Percentiles rank a stretch among this genome's conserved stretches.
Evolutionary conservation across 2,888 invertebrate genomes (phyloP).

Genomic region (Ferdinandea cuprea): DNA sequence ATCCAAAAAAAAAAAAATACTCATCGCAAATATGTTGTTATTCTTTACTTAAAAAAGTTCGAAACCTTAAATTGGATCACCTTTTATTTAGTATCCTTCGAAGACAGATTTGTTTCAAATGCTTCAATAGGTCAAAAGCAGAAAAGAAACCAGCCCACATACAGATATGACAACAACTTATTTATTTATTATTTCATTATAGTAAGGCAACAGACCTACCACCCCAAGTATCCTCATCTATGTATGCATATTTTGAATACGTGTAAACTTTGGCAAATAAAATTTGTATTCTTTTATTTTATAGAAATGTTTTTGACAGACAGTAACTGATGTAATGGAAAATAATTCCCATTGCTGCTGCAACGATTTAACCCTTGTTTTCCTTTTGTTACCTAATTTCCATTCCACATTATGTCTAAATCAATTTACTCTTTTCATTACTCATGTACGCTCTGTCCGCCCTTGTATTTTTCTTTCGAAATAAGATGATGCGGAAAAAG

Average conservation of each 20-base stretch:
- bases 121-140: too few relatives aligned
- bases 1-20: too few relatives aligned
- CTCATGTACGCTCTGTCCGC: neutral
- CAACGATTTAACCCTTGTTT: neutral
- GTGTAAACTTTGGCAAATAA: neutral
- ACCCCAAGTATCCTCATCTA: too few relatives aligned
- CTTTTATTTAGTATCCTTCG: too few relatives aligned
- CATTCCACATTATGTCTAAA: neutral
- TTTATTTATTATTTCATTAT: too few relatives aligned
- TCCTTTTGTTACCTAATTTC: slow-evolving; percentile 10
- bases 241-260: neutral
- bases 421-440: neutral
- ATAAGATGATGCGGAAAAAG: neutral
- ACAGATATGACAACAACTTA: too few relatives aligned
- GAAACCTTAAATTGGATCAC: too few relatives aligned
- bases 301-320: neutral
- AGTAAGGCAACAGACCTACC: too few relatives aligned
- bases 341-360: neutral
- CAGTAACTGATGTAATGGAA: slow-evolving; percentile 6
- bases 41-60: too few relatives aligned
- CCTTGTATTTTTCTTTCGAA: neutral
- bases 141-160: too few relatives aligned
- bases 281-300: neutral
- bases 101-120: too few relatives aligned
- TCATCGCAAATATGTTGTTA: too few relatives aligned